Base-by-base conservation (phyloP, 2,888 invertebrate species). In the Abscondita cerata region DNA sequence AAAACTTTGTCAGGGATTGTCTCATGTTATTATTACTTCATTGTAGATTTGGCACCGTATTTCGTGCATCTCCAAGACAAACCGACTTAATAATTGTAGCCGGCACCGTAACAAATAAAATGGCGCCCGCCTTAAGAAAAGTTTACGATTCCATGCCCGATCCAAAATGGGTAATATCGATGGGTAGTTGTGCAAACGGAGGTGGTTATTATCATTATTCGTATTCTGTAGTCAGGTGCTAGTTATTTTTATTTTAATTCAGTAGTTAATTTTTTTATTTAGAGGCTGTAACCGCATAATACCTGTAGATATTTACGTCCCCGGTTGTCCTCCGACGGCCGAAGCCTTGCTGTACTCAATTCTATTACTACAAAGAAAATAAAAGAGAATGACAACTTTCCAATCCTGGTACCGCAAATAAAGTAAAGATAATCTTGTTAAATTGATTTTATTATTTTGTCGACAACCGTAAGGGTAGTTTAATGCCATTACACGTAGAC, bases 321-420 rank as follows among this genome's bases (percentile, higher is more conserved):
- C 95, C 65, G 94, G 95, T 11, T 96, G 96, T 81, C 96, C 96
- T 19, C 96, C 96, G n/a, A 92, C 95, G 0, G 95, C 95, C 0
- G 96, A 96, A 81, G 95, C 96, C 1, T 81, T 96, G 12, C 81
- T 96, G 55, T 96, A 96, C 75, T 92, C 89, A 18, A 83, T 96
- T 74, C 82, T 96, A 55, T 92, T 92, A 76, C 83, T 96, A 3
- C 93, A 94, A 81, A 93, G 91, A 81, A 96, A 96, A 78, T 87
- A 95, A 11, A 95, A 95, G 76, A 83, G 92, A 12, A 88, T 88
- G 86, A 83, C 85, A 62, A 76, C 81, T 0, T 65, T 85, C 4
- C 92, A 81, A 55, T 69, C 69, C 65, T 78, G 78, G 78, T 78
- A 75, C 52, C 70, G 76, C 52, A 77, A 73, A 63, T 76, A 69